phyloP scores from a whole-genome alignment of 2,888 invertebrate genomes.

The Sympetrum striolatum region DNA sequence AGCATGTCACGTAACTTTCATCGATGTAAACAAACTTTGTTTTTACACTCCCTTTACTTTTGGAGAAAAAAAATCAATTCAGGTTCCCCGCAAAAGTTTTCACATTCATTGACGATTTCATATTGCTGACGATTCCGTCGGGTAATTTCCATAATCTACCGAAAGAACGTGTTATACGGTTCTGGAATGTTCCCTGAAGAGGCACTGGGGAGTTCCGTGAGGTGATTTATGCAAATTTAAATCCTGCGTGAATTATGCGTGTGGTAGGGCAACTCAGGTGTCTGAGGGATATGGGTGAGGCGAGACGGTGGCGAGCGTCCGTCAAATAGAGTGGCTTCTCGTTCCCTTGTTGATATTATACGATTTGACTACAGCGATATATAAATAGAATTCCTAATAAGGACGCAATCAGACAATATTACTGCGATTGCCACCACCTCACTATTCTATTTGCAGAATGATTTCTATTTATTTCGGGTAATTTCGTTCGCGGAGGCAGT shows the following conservation, averaged over 20 bases:
- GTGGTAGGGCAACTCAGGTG: neutral
- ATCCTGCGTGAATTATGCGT: neutral
- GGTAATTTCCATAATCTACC: neutral
- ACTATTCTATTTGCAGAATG: too few species aligned
- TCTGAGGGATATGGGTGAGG: neutral
- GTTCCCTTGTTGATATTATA: neutral
- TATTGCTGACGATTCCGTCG: neutral
- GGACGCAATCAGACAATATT: too few species aligned
- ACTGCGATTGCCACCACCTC: too few species aligned
- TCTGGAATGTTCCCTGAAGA: neutral
- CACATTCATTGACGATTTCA: too few species aligned
- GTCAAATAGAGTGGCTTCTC: neutral
- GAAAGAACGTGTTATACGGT: neutral
- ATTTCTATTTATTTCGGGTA: too few species aligned
- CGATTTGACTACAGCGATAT: neutral
- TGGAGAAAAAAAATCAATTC: too few species aligned
- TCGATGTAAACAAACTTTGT: too few species aligned
- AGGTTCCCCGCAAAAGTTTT: too few species aligned
- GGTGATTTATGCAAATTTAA: neutral
- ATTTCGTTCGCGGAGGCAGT: too few species aligned
- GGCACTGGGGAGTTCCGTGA: neutral
- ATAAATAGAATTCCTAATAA: neutral
- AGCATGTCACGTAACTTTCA: too few species aligned
- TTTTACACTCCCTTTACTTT: too few species aligned
- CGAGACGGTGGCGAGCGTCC: neutral